Conservation (phyloP, 2,113 vertebrate species). For the Pangasianodon hypophthalmus region DNA sequence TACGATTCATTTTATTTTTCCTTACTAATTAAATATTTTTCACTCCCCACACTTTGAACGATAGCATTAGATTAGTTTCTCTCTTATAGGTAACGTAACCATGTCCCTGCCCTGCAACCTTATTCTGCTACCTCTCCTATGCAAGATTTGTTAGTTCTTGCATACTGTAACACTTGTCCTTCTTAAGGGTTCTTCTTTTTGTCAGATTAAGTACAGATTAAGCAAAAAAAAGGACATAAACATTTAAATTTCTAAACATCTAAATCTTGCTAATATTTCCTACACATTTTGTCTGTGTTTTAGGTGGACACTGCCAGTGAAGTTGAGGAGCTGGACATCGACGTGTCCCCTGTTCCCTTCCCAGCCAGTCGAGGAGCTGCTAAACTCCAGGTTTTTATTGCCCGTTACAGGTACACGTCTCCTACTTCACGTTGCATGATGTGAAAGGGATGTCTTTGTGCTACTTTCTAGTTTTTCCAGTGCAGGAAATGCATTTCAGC, state of each 20-base stretch:
- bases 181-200: neutral
- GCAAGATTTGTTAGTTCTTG: neutral
- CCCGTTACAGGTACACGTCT: conserved; percentile 86
- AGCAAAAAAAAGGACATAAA: neutral
- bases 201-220: neutral
- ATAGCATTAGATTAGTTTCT: neutral
- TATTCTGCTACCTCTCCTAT: neutral
- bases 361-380: conserved; percentile 75
- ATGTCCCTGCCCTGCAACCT: neutral
- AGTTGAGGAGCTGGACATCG: conserved; percentile 92
- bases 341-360: conserved; percentile 83
- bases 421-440: neutral
- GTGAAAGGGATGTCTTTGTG: neutral
- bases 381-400: conserved; percentile 94
- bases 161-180: neutral
- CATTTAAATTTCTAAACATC: no score
- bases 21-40: neutral
- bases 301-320: conserved; percentile 98
- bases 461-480: neutral
- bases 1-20: neutral
- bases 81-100: neutral
- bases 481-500: neutral
- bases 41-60: neutral
- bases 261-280: neutral
- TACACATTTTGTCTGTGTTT: conserved; percentile 7